These are phyloP conservation scores for Lagenorhynchus albirostris DNA, from an alignment of 2,113 vertebrate species.

Conservation along the genomic window DNA sequence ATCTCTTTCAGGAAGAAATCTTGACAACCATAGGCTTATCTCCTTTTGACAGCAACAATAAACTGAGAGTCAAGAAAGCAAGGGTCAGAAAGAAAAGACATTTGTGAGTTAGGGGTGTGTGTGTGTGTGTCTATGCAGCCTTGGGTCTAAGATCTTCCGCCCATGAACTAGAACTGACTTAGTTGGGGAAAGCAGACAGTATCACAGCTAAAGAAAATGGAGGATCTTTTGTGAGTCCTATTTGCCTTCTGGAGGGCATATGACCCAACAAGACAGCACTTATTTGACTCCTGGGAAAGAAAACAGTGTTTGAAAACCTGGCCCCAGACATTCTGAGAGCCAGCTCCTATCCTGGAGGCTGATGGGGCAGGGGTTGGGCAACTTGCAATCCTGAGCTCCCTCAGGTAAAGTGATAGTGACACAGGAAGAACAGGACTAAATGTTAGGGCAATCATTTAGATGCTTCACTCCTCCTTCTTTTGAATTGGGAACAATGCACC, in stretches of 20 bases:
- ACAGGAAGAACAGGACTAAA: constrained; percentile 19
- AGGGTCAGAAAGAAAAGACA: background rate
- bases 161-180: constrained; percentile 25
- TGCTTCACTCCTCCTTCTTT: background rate
- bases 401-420: background rate
- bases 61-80: constrained; percentile 32
- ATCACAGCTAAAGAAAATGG: background rate
- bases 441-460: background rate
- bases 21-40: constrained; percentile 60
- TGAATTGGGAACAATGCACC: background rate
- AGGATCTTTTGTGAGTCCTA: background rate
- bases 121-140: background rate
- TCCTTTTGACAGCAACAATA: constrained; percentile 63
- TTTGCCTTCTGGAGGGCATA: constrained; percentile 50
- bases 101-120: background rate
- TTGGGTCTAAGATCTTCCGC: background rate
- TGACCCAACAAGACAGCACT: constrained; percentile 66
- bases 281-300: constrained; percentile 69
- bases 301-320: constrained; percentile 65
- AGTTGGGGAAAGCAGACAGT: background rate
- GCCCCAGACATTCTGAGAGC: background rate
- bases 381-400: background rate
- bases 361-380: background rate
- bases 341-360: background rate
- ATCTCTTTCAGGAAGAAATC: constrained; percentile 57